Evolutionary conservation across 2,797 vertebrate genomes (phyloP), one percentile per base, ranked within the genome.

Genomic region (Sparus aurata): DNA sequence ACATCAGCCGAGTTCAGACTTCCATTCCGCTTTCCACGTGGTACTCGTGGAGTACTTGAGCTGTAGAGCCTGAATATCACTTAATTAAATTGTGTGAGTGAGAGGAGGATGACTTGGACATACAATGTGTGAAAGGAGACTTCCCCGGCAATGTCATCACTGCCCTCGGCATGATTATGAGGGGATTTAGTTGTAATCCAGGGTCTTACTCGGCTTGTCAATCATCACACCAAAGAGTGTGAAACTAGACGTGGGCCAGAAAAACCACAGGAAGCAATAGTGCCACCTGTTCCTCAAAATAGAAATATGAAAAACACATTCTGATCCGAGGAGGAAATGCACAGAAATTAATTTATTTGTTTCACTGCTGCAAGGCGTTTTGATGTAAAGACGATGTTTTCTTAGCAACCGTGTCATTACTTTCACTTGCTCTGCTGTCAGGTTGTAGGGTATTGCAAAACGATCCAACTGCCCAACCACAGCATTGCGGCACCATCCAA

Each of bases 181-280:
- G 68, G 68, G 85, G 91, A 91, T 90, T 93, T 79, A 71, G 73
- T 84, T 78, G 66, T 92, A 92, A 93, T 93, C 89, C 86, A 18
- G 66, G 75, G 82, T 84, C 50, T 91, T 73, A 79, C 75, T 68
- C 47, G 9, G 70, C 73, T 50, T 83, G 87, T 89, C 88, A 88
- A 83, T 92, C 90, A 90, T 74, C 60, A 12, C 61, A 61, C 46
- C 25, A 34, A 64, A 77, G 69, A 59, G 63, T 71, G 59, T 61
- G 62, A 83, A 73, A 83, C 41, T 11, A 67, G 69, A 73, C 10
- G n/a, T 6, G 63, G 12, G 3, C 41, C 25, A 71, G 30, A 46
- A 69, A 71, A 83, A 59, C 68, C 60, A 61, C 79, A 72, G 38
- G 12, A 62, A 62, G 23, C 12, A 15, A 62, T 0, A 9, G 15